Base-by-base conservation (phyloP, 2,888 invertebrate genomes). In the Nineta flava region DNA sequence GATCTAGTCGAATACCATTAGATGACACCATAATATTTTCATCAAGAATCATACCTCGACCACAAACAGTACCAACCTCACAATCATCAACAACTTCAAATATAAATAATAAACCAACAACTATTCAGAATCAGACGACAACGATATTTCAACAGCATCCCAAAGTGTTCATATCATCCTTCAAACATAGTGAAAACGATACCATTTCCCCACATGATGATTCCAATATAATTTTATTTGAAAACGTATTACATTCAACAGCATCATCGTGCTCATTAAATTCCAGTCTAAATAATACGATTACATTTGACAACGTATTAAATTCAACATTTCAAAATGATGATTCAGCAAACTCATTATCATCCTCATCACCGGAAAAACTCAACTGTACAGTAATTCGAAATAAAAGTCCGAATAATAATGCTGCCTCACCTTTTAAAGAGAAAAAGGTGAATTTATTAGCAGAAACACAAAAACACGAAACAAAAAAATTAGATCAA, bases 31-130 rank as follows among this genome's bases (percentile, higher is more conserved):
- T 26, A 47, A 43, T 45, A 19, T 35, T 19, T 26, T 50, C 16
- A 15, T 47, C 9, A 47, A 46, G 49, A 26, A 17, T 47, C 38
- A 19, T 49, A 32, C 48, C 45, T 17, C 42, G 48, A 38, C 26
- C 47, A 44, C 38, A 51, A 51, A 50, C 48, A 49, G 35, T 42
- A 42, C 47, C 42, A 13, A 16, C 26, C 4, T 7, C 26, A 26
- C 26, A 26, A 26, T 7, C 7, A 26, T 26, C 26, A 26, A 2
- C 35, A 10, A 35, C 38, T 2, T 38, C 15, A 38, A 38, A 15
- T 38, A 9, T 15, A 38, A 38, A 38, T 26, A 26, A 26, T n/a
- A 38, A 49, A 48, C n/a, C n/a, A n/a, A 41, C 47, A 52, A 21
- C 16, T 35, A 16, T 15, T 45, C 50, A 47, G 38, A 35, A 35